Conservation (phyloP, 1,140 invertebrate species). For the Sarcophaga peregrina region DNA sequence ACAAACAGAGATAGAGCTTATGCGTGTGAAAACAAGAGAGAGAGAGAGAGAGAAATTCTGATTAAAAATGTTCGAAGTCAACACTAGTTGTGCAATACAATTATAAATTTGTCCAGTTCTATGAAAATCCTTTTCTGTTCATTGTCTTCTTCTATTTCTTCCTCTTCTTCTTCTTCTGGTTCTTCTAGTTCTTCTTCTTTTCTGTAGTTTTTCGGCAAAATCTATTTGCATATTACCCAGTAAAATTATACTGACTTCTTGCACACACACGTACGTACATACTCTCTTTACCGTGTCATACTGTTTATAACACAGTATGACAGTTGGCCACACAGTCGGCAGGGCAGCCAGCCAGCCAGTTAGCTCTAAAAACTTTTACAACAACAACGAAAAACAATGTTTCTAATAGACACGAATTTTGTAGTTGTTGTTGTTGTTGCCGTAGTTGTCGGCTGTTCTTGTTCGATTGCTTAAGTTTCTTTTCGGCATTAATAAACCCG, state of each 20-base stretch:
- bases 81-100: constrained; percentile 36
- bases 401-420: too few species aligned
- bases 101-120: constrained; percentile 39
- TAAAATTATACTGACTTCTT: constrained; percentile 20
- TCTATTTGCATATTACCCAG: constrained; percentile 22
- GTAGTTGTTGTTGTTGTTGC: too few species aligned
- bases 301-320: not conserved
- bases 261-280: not conserved
- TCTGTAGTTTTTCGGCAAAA: not conserved
- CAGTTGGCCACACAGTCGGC: not conserved
- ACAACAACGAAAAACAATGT: not conserved
- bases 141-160: too few species aligned
- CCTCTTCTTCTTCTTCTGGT: not conserved
- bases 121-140: constrained; percentile 28
- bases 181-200: not conserved
- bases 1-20: constrained; percentile 23
- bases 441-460: not conserved
- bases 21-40: not conserved
- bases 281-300: not conserved
- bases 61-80: constrained; percentile 42
- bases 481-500: constrained; percentile 18
- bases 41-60: constrained; percentile 31
- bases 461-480: constrained; percentile 36
- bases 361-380: not conserved
- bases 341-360: not conserved